Evolutionary conservation across 2,113 vertebrate genomes (phyloP).

Genomic region (Megaleporinus macrocephalus): DNA sequence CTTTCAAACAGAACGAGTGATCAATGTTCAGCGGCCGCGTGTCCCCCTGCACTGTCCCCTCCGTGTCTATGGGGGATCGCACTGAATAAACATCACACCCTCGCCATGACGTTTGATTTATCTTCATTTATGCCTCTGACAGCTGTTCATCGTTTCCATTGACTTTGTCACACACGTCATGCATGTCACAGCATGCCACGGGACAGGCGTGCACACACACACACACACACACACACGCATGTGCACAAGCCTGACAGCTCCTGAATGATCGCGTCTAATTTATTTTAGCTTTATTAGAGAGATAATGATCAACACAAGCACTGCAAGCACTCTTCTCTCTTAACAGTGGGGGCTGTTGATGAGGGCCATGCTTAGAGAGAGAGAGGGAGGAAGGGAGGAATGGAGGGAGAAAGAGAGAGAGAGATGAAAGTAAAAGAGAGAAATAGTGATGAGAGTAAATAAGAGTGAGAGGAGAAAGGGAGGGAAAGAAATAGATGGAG

Average conservation of each 20-base stretch:
- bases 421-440: neutral
- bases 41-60: constrained; percentile 10
- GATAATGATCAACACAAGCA: constrained; percentile 32
- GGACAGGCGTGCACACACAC: neutral
- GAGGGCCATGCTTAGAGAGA: neutral
- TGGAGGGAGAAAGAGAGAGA: neutral
- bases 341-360: constrained; percentile 22
- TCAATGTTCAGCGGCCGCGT: constrained; percentile 19
- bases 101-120: constrained; percentile 47
- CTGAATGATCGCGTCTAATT: constrained; percentile 32
- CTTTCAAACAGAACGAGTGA: constrained; percentile 32
- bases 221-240: neutral
- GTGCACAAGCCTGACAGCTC: neutral
- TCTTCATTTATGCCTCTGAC: constrained; percentile 60
- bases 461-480: too few relatives aligned
- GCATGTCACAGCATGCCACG: constrained; percentile 48
- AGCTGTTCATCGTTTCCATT: constrained; percentile 54
- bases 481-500: too few relatives aligned
- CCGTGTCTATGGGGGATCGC: constrained; percentile 35
- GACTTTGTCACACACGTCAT: constrained; percentile 42
- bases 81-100: constrained; percentile 54
- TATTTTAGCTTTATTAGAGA: constrained; percentile 20
- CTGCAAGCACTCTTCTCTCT: constrained; percentile 23
- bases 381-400: neutral
- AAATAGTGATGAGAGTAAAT: neutral